These are phyloP conservation scores for Amiota mariae DNA, from an alignment of 2,888 invertebrate genomes.

Conservation along the genomic window DNA sequence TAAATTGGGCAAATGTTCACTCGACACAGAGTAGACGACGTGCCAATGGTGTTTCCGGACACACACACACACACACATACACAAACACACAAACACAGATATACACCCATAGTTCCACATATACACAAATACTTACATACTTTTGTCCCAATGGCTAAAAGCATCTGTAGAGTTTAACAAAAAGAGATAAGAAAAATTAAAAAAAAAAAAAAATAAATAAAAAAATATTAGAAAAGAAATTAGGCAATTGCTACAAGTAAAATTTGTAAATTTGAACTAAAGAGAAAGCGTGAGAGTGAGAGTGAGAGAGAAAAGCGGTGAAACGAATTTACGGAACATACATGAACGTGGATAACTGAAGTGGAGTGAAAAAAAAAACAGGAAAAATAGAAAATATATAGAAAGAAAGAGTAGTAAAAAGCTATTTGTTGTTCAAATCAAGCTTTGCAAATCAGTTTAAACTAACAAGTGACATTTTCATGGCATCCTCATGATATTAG, in stretches of 20 bases:
- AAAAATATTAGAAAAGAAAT: no score
- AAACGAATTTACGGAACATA: not conserved
- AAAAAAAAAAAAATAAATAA: no score
- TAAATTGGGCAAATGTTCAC: constrained; percentile 4
- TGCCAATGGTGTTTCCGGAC: not conserved
- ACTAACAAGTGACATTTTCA: constrained; percentile 52
- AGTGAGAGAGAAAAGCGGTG: not conserved
- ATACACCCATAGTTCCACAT: not conserved
- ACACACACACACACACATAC: not conserved
- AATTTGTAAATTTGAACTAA: not conserved
- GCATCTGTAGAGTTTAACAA: no score
- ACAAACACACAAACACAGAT: not conserved
- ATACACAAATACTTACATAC: not conserved
- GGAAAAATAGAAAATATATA: not conserved
- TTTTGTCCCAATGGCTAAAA: no score
- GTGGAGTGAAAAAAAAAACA: no score
- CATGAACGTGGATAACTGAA: not conserved
- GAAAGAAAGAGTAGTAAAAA: not conserved
- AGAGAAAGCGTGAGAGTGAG: not conserved
- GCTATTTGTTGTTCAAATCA: constrained; percentile 53
- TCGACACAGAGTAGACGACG: not conserved
- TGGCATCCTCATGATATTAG: not conserved
- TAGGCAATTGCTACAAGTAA: no score
- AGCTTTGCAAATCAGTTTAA: constrained; percentile 68
- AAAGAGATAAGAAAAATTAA: no score